Evolutionary conservation across 2,113 vertebrate genomes (phyloP).

Genomic region (Poecile atricapillus): DNA sequence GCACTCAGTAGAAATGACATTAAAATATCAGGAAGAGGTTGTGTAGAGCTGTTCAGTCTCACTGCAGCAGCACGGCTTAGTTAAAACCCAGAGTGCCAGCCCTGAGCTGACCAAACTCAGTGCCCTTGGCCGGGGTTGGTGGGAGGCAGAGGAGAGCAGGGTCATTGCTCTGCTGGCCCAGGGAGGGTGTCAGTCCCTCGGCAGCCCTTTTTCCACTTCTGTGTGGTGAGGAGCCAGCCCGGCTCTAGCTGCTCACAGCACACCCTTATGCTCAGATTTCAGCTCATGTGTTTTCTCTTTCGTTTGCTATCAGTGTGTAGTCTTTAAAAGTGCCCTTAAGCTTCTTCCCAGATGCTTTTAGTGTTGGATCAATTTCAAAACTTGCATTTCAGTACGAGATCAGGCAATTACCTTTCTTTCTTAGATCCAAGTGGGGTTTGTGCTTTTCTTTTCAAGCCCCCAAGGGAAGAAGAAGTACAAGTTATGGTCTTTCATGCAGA

Average conservation of each 20-base stretch:
- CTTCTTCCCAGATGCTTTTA: background rate
- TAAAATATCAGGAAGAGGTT: background rate
- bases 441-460: background rate
- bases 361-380: constrained; percentile 17
- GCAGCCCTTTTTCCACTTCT: background rate
- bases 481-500: background rate
- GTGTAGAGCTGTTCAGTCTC: background rate
- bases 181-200: rapidly evolving
- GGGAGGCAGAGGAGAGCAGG: background rate
- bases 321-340: background rate
- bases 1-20: background rate
- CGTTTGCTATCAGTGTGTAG: background rate
- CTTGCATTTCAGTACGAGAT: background rate
- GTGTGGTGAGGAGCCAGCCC: background rate
- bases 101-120: background rate
- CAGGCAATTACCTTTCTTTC: background rate
- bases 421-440: background rate
- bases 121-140: background rate
- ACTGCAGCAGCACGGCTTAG: background rate
- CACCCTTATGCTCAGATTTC: background rate
- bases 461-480: background rate
- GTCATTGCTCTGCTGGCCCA: rapidly evolving
- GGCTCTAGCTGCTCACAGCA: background rate
- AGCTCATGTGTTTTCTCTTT: background rate
- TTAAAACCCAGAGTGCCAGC: background rate